These are phyloP conservation scores for Apis florea DNA, from an alignment of 1,140 invertebrate genomes.

Conservation along the genomic window DNA sequence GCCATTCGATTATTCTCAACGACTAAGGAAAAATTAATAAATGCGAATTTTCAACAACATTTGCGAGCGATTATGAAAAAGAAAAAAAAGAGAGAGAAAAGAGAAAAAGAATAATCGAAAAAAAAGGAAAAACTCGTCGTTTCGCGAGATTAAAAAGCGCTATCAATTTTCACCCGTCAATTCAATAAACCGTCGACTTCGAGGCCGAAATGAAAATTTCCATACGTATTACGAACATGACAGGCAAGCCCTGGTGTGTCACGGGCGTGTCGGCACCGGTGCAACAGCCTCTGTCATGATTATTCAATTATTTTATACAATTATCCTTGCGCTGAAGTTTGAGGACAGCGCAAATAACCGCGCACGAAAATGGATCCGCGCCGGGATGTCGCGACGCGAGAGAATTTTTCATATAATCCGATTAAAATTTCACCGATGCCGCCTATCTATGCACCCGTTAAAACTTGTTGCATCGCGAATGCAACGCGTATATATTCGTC, in stretches of 20 bases:
- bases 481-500: not conserved
- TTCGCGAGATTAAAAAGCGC: conserved; percentile 33
- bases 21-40: not conserved
- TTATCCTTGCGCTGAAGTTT: conserved; percentile 28
- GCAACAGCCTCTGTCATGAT: conserved; percentile 6
- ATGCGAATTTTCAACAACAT: not conserved
- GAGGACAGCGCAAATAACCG: conserved; percentile 28
- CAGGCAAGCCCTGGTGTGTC: not conserved
- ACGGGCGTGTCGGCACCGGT: not conserved
- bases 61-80: not conserved
- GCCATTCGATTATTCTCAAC: not conserved
- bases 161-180: conserved; percentile 21
- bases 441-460: conserved; percentile 20
- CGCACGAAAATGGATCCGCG: conserved; percentile 7
- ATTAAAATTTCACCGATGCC: conserved; percentile 39
- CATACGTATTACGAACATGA: conserved; percentile 29
- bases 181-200: conserved; percentile 23
- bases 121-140: not conserved
- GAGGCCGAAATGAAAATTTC: conserved; percentile 31
- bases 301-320: conserved; percentile 41
- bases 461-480: conserved; percentile 37
- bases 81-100: not conserved
- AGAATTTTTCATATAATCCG: conserved; percentile 34
- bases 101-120: not conserved
- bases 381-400: not conserved